Evolutionary conservation across 30 jellyfish, hydroid and myxozoan species (phyloP).

Genomic region (Cassiopea xamachana): DNA sequence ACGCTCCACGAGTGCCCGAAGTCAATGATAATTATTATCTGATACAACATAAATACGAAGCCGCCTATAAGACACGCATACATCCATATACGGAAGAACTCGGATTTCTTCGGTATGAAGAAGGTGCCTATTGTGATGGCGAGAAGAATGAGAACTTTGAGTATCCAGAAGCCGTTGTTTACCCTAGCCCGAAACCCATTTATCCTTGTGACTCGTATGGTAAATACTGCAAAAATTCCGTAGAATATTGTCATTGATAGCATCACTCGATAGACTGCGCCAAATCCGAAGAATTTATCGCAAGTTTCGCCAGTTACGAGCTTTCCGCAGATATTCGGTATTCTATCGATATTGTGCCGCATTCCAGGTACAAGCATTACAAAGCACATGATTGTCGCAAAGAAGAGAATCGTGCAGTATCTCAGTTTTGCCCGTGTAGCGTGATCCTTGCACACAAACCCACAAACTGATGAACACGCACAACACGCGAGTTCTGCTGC

Average conservation of each 20-base stretch:
- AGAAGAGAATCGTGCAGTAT: slow-evolving; percentile 74
- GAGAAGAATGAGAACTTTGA: slow-evolving; percentile 67
- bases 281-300: slow-evolving; percentile 92
- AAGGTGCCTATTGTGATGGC: slow-evolving; percentile 72
- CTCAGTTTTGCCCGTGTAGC: slow-evolving; percentile 98
- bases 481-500: slow-evolving; percentile 99
- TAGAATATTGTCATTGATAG: slow-evolving; percentile 87
- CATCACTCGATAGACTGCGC: slow-evolving; percentile 92
- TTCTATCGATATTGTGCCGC: slow-evolving; percentile 81
- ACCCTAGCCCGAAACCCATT: slow-evolving; percentile 92
- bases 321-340: slow-evolving; percentile 92
- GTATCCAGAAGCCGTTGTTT: slow-evolving; percentile 93
- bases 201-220: slow-evolving; percentile 76
- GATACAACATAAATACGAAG: slow-evolving; percentile 88
- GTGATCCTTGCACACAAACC: slow-evolving; percentile 86
- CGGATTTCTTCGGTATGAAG: slow-evolving; percentile 84
- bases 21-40: slow-evolving; percentile 88
- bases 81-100: slow-evolving; percentile 98
- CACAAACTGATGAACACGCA: slow-evolving; percentile 97
- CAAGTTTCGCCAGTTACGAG: slow-evolving; percentile 86
- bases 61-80: slow-evolving; percentile 93
- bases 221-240: slow-evolving; percentile 75
- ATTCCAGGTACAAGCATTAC: slow-evolving; percentile 93
- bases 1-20: slow-evolving; percentile 99
- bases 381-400: slow-evolving; percentile 90